phyloP scores from a whole-genome alignment of 1,140 invertebrate genomes.

The Brachionus sp. region DNA sequence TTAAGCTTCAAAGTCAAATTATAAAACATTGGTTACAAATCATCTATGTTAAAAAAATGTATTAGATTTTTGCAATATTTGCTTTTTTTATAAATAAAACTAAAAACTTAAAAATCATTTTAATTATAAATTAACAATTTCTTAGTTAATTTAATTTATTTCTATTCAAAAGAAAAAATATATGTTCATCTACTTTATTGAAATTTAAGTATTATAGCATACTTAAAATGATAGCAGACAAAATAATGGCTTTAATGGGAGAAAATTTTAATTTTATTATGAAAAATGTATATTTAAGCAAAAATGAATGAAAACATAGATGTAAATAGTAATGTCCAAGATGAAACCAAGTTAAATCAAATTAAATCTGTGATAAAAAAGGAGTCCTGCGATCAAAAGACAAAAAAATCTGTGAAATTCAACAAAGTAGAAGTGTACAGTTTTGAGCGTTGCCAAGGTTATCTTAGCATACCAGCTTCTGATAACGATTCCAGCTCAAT shows the following conservation, averaged over 20 bases:
- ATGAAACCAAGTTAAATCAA: neutral
- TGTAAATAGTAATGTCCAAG: neutral
- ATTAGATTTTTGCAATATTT: neutral
- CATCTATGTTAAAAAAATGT: neutral
- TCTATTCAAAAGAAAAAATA: neutral
- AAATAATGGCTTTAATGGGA: neutral
- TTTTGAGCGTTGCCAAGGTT: slow-evolving; percentile 90
- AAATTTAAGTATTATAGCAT: neutral
- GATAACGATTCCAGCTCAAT: slow-evolving; percentile 69
- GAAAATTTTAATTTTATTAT: neutral
- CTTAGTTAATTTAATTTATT: neutral
- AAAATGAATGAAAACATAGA: neutral
- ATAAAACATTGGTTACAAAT: neutral
- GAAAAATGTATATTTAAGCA: neutral
- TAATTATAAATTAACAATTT: too few relatives aligned
- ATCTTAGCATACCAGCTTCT: slow-evolving; percentile 91
- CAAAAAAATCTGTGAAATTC: slow-evolving; percentile 68
- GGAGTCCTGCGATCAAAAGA: neutral
- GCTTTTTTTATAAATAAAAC: neutral
- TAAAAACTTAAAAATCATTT: neutral
- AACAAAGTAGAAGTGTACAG: slow-evolving; percentile 89
- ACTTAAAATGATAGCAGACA: neutral
- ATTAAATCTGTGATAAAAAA: neutral
- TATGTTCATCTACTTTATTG: neutral
- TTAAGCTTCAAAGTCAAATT: neutral